These are phyloP conservation scores for Xenopus laevis DNA, from an alignment of 2,113 vertebrate species.

Conservation along the genomic window DNA sequence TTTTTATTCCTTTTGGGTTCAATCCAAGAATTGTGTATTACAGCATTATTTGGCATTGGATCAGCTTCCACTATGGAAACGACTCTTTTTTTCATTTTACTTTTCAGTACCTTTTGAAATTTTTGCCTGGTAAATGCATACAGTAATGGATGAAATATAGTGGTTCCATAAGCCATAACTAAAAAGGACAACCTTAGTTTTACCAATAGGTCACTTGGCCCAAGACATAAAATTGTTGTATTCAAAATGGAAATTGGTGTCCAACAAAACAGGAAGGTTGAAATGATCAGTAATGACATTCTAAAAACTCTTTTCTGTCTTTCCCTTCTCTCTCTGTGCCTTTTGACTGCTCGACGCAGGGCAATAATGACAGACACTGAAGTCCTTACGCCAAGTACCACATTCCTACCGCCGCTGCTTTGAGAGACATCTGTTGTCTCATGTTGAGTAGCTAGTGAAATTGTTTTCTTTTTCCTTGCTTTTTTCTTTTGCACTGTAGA, in stretches of 20 bases:
- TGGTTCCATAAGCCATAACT: slow-evolving; percentile 98
- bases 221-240: slow-evolving; percentile 88
- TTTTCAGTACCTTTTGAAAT: slow-evolving; percentile 97
- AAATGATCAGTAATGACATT: slow-evolving; percentile 97
- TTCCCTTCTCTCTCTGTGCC: slow-evolving; percentile 91
- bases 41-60: slow-evolving; percentile 87
- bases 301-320: slow-evolving; percentile 92
- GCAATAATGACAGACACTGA: slow-evolving; percentile 97
- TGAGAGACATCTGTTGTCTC: slow-evolving; percentile 80
- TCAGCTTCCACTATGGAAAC: slow-evolving; percentile 97
- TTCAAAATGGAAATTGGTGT: slow-evolving; percentile 95
- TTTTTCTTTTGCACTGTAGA: slow-evolving; percentile 88
- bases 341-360: slow-evolving; percentile 87
- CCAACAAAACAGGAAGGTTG: slow-evolving; percentile 97
- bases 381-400: slow-evolving; percentile 89
- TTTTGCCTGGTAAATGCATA: slow-evolving; percentile 98
- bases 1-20: slow-evolving; percentile 95
- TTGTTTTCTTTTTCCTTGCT: slow-evolving; percentile 88
- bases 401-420: slow-evolving; percentile 77
- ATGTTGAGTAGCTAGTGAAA: slow-evolving; percentile 84
- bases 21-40: slow-evolving; percentile 98
- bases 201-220: slow-evolving; percentile 88
- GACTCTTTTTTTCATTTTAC: slow-evolving; percentile 98
- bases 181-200: slow-evolving; percentile 93
- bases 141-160: slow-evolving; percentile 93